phyloP scores from a whole-genome alignment of 2,113 vertebrate genomes.

The Heloderma charlesbogerti region DNA sequence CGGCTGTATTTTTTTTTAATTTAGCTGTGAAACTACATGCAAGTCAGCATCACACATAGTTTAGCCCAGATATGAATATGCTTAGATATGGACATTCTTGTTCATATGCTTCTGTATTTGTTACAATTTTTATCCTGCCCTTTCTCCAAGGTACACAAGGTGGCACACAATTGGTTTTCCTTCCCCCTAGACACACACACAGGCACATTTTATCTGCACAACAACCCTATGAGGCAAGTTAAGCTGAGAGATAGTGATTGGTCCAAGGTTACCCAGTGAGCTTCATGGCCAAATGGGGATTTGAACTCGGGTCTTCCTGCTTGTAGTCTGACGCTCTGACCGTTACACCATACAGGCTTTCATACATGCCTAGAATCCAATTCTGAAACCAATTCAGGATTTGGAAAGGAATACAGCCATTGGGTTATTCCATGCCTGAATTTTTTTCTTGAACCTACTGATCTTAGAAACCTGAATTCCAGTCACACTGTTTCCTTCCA shows the following conservation, averaged over 20 bases:
- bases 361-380: slow-evolving; percentile 26
- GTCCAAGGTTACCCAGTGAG: no score
- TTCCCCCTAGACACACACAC: no score
- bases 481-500: slow-evolving; percentile 51
- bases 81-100: not conserved
- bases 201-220: no score
- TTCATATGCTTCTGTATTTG: not conserved
- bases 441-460: slow-evolving; percentile 31
- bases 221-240: no score
- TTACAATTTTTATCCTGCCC: no score
- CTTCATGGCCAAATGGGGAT: no score
- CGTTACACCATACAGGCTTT: not conserved
- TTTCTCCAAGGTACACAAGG: slow-evolving; percentile 20
- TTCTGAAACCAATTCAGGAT: not conserved
- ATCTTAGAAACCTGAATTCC: slow-evolving; percentile 45
- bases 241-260: no score
- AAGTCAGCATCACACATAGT: not conserved
- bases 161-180: not conserved
- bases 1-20: not conserved
- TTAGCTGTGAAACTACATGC: not conserved
- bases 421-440: slow-evolving; percentile 41
- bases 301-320: no score
- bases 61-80: not conserved
- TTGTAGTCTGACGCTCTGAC: no score
- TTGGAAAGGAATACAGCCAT: not conserved